Conservation (phyloP, 2,888 invertebrate genomes). For the Atherix ibis region DNA sequence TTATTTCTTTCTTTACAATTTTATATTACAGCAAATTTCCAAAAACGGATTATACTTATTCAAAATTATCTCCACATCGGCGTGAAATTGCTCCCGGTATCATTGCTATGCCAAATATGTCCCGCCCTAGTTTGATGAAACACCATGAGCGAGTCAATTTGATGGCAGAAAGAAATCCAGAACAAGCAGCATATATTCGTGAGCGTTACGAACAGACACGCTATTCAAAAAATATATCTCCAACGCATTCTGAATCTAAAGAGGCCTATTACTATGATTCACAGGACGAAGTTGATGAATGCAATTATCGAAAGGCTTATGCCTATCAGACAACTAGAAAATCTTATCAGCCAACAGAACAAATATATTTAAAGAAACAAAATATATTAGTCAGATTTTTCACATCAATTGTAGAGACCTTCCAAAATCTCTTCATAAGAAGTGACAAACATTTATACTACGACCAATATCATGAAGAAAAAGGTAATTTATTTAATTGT, state of each 20-base stretch:
- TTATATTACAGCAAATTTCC: slow-evolving; percentile 55
- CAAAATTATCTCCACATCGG: slow-evolving; percentile 63
- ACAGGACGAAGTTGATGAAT: slow-evolving; percentile 25
- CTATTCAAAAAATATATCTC: slow-evolving; percentile 12
- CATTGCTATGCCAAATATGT: slow-evolving; percentile 80
- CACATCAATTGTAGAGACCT: slow-evolving; percentile 17
- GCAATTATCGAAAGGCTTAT: neutral
- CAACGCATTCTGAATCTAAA: neutral
- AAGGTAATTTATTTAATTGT: too few relatives aligned
- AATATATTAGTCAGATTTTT: slow-evolving; percentile 21
- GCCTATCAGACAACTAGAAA: neutral
- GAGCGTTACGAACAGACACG: slow-evolving; percentile 21
- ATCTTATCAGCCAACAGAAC: neutral
- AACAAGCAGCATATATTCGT: slow-evolving; percentile 26
- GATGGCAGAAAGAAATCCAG: slow-evolving; percentile 26
- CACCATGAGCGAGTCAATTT: slow-evolving; percentile 37
- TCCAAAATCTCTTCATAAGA: slow-evolving; percentile 12
- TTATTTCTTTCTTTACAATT: neutral
- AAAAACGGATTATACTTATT: slow-evolving; percentile 85
- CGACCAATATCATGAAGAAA: too few relatives aligned
- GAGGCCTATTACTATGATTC: slow-evolving; percentile 25
- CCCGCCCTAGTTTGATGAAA: slow-evolving; percentile 50
- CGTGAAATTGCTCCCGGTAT: slow-evolving; percentile 65
- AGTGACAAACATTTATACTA: too few relatives aligned
- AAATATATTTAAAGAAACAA: slow-evolving; percentile 5